Evolutionary conservation across 1,140 invertebrate species (phyloP), one percentile per base, ranked within the genome.

Genomic region (Drosophila ambigua): DNA sequence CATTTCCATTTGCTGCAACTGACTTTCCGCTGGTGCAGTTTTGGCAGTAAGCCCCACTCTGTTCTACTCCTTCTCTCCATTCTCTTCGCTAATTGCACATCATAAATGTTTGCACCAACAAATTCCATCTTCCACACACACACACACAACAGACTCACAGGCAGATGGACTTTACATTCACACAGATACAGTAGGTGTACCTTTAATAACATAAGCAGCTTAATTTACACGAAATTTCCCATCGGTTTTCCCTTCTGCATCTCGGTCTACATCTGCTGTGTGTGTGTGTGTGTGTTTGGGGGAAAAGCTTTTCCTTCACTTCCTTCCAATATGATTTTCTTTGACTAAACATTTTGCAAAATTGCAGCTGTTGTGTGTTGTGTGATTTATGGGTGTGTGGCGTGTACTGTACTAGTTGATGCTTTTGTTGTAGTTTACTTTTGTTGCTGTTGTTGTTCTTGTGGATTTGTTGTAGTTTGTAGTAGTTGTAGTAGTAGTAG

Each of bases 401-500:
- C 67, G 63, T 45, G 49, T 51, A 84, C 81, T 81, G 23, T 24
- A 20, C 77, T 89, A 85, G 68, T 75, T 39, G 57, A 67, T 81
- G 78, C 62, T 75, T 82, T 76, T 77, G 51, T 59, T 52, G 39
- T 65, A 68, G 60, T 81, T 69, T 69, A 71, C 54, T 58, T 57
- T 75, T 83, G 65, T 67, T 53, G 57, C 50, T 60, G 24, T 20
- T 20, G 20, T 50, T 66, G 16, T 51, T 41, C 54, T 62, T 76
- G 69, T 80, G 51, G 62, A 74, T 75, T 26, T 77, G 51, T 59
- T 52, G 62, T 66, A 43, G 62, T 63, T 65, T 62, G 64, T 60
- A 46, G 62, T 69, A 55, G 68, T 79, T 45, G 79, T 79, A 68
- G 72, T 69, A 67, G 81, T 49, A 41, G 66, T 71, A 55, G 59